Base-by-base conservation (phyloP, 2,888 invertebrate species). In the Torymus tubicola region DNA sequence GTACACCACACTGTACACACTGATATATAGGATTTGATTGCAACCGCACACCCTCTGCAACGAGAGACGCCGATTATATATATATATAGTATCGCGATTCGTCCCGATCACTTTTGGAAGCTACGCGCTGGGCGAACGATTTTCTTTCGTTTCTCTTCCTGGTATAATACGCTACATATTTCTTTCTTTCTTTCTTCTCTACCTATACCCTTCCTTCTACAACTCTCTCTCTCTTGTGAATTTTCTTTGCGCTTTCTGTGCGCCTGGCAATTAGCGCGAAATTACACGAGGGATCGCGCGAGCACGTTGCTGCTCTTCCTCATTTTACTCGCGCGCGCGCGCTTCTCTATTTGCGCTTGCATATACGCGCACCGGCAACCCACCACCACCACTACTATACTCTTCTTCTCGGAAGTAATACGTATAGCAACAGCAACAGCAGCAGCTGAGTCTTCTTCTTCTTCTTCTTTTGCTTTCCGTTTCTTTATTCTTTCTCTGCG, bases 251-350 rank as follows among this genome's bases (percentile, higher is more conserved):
- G 13, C n/a, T 14, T 8, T 21, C n/a, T 14, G 71, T 65, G 64
- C 55, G 74, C 18, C 52, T 77, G 60, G 81, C 81, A 77, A 81
- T 81, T 81, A 81, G 73, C 69, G 72, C 72, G 64, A 81, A 81
- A 81, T 81, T 81, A 61, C 81, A 68, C 31, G 31, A 11, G 52
- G 61, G 21, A 65, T 31, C 31, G 63, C 61, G 11, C 70, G 31
- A 18, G 18, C 60, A 21, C 52, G 31, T 11, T 50, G 65, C 65
- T 21, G 24, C 77, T 72, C 71, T 75, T 70, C 75, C 65, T 75
- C 80, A 65, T 72, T 75, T 64, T 74, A 57, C 68, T 50, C 69
- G 31, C 71, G 58, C 50, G 3, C 58, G 63, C 52, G 24, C 69
- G 24, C 71, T 53, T 21, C 65, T 63, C 73, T 68, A 75, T 75